Evolutionary conservation across 2,888 invertebrate genomes (phyloP).

Genomic region (Heliconius erato): DNA sequence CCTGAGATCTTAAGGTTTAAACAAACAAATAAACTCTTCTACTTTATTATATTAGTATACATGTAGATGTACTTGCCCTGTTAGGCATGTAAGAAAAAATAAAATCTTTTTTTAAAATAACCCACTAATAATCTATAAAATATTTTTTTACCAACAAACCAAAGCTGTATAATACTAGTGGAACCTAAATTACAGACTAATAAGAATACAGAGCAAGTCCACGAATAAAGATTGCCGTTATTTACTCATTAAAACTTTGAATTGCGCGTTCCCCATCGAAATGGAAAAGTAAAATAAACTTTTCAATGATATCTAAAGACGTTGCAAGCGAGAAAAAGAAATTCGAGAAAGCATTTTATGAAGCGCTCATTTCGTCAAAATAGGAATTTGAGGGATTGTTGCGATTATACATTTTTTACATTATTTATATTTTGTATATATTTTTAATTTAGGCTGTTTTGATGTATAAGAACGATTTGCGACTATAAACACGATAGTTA

Average conservation of each 20-base stretch:
- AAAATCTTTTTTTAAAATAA: too few species aligned
- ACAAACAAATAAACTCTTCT: too few species aligned
- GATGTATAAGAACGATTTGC: rapidly evolving
- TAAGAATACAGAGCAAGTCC: slow-evolving; percentile 71
- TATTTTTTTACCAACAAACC: neutral
- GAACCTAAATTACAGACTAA: slow-evolving; percentile 55
- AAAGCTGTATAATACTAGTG: slow-evolving; percentile 24
- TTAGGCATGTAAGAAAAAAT: too few species aligned
- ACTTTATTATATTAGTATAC: too few species aligned
- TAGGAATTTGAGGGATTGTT: slow-evolving; percentile 17
- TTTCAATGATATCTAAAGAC: slow-evolving; percentile 64
- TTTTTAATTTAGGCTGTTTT: too few species aligned
- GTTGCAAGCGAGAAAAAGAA: slow-evolving; percentile 54
- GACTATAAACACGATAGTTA: rapidly evolving
- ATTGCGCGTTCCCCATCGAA: slow-evolving; percentile 71
- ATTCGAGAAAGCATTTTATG: slow-evolving; percentile 40
- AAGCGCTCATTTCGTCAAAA: slow-evolving; percentile 31
- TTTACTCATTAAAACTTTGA: slow-evolving; percentile 83
- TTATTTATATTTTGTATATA: neutral
- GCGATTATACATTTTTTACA: neutral
- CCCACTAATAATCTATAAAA: too few species aligned
- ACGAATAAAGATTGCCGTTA: slow-evolving; percentile 71
- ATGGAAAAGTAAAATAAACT: slow-evolving; percentile 68
- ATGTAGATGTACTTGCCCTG: too few species aligned
- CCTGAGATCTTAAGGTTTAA: too few species aligned